Conservation (phyloP, 2,888 invertebrate genomes). For the Stictocephala bisonia region DNA sequence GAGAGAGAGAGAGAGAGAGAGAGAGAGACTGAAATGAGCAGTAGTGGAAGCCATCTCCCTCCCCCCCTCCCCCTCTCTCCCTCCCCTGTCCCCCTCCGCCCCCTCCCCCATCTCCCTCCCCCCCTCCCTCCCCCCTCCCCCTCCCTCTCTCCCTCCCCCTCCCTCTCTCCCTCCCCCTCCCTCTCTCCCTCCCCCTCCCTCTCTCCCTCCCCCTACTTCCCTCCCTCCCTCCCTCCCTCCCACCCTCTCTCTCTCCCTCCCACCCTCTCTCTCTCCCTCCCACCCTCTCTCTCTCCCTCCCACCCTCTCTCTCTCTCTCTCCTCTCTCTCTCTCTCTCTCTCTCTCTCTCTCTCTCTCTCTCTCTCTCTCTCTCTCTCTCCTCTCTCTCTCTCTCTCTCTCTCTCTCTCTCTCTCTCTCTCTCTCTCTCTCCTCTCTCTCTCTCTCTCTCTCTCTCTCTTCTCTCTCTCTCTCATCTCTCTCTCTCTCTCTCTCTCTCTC, state of each 20-base stretch:
- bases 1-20: constrained; percentile 8
- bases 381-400: constrained; percentile 30
- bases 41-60: no score
- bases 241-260: not conserved
- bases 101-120: not conserved
- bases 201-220: no score
- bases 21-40: constrained; percentile 58
- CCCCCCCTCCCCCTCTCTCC: no score
- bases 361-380: constrained; percentile 20
- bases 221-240: no score
- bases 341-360: not conserved
- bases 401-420: constrained; percentile 32
- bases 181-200: constrained; percentile 3
- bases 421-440: not conserved
- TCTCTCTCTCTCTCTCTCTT: not conserved
- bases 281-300: no score
- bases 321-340: constrained; percentile 14
- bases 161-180: not conserved
- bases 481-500: constrained; percentile 14
- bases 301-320: constrained; percentile 6
- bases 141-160: not conserved
- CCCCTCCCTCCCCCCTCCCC: not conserved
- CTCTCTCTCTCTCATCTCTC: no score
- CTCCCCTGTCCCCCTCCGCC: not conserved
- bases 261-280: no score